A percentile compares a stretch with the other conserved stretches of the same genome.
Conservation (phyloP, 2,113 vertebrate genomes). For the Pipra filicauda region DNA sequence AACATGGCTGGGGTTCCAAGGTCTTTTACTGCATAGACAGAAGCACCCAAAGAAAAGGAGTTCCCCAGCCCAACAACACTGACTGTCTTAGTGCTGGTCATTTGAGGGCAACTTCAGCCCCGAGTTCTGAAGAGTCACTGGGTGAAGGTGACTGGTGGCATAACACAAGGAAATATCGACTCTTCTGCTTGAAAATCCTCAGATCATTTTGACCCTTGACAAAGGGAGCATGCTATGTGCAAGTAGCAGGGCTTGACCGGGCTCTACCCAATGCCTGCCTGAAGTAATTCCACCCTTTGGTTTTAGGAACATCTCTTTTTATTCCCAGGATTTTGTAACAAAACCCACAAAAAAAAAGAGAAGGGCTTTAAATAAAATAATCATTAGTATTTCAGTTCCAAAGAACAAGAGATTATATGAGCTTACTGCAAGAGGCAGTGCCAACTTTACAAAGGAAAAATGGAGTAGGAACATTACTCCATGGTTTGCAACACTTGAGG, state of each 20-base stretch:
- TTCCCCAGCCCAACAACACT: background rate
- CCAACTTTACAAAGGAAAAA: conserved; percentile 12
- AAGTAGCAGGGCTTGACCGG: background rate
- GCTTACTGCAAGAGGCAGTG: background rate
- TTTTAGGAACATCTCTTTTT: background rate
- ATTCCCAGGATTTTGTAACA: background rate
- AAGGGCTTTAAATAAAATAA: background rate
- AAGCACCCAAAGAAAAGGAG: background rate
- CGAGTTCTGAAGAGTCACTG: background rate
- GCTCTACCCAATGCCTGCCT: background rate
- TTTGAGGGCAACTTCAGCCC: background rate
- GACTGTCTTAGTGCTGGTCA: background rate
- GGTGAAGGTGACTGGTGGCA: background rate
- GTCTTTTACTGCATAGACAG: background rate
- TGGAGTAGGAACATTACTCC: background rate
- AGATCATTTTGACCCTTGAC: background rate
- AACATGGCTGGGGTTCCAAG: background rate
- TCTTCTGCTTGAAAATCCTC: background rate
- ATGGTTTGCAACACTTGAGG: background rate
- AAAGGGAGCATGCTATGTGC: background rate
- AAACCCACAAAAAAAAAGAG: background rate
- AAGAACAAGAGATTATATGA: background rate
- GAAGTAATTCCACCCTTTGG: background rate
- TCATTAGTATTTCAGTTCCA: background rate
- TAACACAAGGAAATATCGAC: background rate